These are phyloP conservation scores for Adrianichthys oophorus DNA, from an alignment of 2,797 vertebrate genomes.

Conservation along the genomic window DNA sequence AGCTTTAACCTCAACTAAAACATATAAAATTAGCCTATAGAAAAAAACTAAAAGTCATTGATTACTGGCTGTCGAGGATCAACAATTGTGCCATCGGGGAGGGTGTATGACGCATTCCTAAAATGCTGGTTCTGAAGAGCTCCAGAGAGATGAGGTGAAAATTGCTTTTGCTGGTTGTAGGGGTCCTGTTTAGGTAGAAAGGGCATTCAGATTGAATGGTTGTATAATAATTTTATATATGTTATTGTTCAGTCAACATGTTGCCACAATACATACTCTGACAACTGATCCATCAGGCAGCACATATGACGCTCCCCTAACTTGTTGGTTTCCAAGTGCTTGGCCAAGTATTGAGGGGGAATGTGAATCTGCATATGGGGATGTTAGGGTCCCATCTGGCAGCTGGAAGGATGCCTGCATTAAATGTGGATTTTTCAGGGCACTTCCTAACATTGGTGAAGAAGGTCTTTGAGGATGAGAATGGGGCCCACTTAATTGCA, in stretches of 20 bases:
- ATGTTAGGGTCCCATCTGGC: conserved; percentile 61
- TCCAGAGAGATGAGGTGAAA: conserved; percentile 71
- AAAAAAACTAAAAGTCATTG: conserved; percentile 13
- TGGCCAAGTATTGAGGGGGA: conserved; percentile 65
- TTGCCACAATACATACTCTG: conserved; percentile 45
- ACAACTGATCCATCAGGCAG: conserved; percentile 72
- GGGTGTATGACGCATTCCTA: conserved; percentile 70
- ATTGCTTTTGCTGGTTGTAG: conserved; percentile 51
- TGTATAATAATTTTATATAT: not conserved
- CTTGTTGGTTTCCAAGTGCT: conserved; percentile 73
- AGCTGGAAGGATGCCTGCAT: conserved; percentile 65
- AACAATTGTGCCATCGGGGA: conserved; percentile 73
- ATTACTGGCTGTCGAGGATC: conserved; percentile 68
- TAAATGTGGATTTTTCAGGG: conserved; percentile 65
- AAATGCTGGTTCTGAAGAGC: conserved; percentile 75
- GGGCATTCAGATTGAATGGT: not conserved
- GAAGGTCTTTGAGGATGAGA: conserved; percentile 42
- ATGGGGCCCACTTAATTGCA: conserved; percentile 50
- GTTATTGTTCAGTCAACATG: not conserved
- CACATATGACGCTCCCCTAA: conserved; percentile 65
- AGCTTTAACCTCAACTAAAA: conserved; percentile 3
- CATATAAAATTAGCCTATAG: not conserved
- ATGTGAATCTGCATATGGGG: conserved; percentile 53
- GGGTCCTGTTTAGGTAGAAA: conserved; percentile 52
- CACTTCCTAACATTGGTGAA: conserved; percentile 64